phyloP scores from a whole-genome alignment of 2,888 invertebrate genomes.

The Orthosia incerta region DNA sequence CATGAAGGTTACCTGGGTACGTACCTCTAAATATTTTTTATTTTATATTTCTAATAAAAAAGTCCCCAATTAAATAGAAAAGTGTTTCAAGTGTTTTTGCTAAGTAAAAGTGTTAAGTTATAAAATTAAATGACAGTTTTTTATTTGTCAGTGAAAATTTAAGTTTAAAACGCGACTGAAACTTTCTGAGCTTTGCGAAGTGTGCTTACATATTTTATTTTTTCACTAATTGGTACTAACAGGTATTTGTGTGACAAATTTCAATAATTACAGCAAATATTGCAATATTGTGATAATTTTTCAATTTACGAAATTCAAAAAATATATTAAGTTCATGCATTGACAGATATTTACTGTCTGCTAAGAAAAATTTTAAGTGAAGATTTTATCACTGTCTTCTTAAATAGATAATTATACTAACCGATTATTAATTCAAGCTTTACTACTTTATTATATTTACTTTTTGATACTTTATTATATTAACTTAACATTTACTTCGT shows the following conservation, averaged over 20 bases:
- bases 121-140: neutral
- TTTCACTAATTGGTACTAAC: neutral
- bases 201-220: conserved; percentile 24
- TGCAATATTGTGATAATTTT: neutral
- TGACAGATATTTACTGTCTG: neutral
- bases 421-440: neutral
- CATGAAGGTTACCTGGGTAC: conserved; percentile 83
- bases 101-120: conserved; percentile 13
- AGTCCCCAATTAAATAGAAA: neutral
- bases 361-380: too few relatives aligned
- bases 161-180: conserved; percentile 52
- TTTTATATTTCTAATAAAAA: neutral
- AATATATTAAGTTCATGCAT: neutral
- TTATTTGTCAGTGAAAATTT: conserved; percentile 13
- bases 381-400: neutral
- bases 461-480: too few relatives aligned
- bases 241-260: conserved; percentile 7
- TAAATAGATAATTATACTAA: neutral
- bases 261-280: neutral
- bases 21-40: conserved; percentile 65
- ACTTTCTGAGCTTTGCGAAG: conserved; percentile 57
- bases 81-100: conserved; percentile 35
- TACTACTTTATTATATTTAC: neutral
- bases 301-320: neutral
- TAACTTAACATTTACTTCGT: too few relatives aligned